These are phyloP conservation scores for Hylomyscus alleni DNA, from an alignment of 2,797 vertebrate species.

Conservation along the genomic window DNA sequence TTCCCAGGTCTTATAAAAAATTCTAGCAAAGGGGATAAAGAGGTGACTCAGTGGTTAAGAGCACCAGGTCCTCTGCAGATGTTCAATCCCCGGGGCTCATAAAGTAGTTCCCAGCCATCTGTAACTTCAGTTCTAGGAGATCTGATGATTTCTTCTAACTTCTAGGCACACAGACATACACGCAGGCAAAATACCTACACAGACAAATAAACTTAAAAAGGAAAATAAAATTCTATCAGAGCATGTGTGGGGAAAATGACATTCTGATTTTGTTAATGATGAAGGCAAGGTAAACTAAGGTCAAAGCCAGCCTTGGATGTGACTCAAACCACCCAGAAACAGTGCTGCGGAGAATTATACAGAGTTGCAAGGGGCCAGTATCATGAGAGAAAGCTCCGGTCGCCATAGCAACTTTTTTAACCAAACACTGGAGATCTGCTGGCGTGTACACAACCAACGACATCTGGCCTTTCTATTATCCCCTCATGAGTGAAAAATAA, in stretches of 20 bases:
- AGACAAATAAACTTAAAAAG: neutral
- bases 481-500: constrained; percentile 69
- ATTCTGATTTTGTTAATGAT: constrained; percentile 56
- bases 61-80: neutral
- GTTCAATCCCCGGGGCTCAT: neutral
- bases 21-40: neutral
- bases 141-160: neutral
- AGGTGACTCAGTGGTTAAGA: neutral
- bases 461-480: constrained; percentile 84
- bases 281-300: constrained; percentile 76
- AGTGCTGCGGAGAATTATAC: constrained; percentile 65
- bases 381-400: constrained; percentile 43
- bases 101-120: neutral
- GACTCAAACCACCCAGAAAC: constrained; percentile 71
- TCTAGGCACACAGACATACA: neutral
- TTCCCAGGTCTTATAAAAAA: neutral
- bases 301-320: constrained; percentile 68
- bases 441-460: constrained; percentile 62
- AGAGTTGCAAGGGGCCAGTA: constrained; percentile 43
- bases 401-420: constrained; percentile 78
- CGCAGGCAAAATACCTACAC: neutral
- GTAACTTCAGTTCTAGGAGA: neutral
- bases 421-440: constrained; percentile 81
- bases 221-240: constrained; percentile 43
- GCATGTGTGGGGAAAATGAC: constrained; percentile 19